Evolutionary conservation across 37 sponge, comb jelly and placozoan species (phyloP), one percentile per base, ranked within the genome.

Genomic region (Eunapius fragilis): DNA sequence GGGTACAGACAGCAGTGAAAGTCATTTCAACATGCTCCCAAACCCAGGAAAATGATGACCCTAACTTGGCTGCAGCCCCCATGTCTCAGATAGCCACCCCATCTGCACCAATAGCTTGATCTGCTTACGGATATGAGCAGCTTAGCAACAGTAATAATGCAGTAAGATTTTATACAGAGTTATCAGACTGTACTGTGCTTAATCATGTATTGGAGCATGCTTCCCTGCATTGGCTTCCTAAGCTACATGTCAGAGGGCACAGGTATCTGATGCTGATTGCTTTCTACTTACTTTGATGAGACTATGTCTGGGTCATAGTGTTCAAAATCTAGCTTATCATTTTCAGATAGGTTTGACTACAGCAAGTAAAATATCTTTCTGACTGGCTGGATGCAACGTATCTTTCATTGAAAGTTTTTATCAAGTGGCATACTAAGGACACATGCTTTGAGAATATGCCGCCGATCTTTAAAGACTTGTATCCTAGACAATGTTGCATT

Each of bases 371-470:
- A 70, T 70, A n/a, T 27, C 71, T 82, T 69, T 71, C 70, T 3
- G 33, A 69, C 31, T 82, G 82, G 70, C 70, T 82, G 30, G n/a
- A 82, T 70, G 31, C 25, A 22, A 69, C 71, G 41, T 82, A 70
- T 82, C 36, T 69, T 68, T 36, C 35, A 13, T 69, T 69, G 25
- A 33, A 50, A 73, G 67, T 38, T 25, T 67, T 82, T 12, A 89
- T 83, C 34, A 73, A 34, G 23, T 89, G 90, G 82, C 80, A 85
- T 14, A 19, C 68, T 13, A 47, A 50, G 70, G 85, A 84, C 33
- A 74, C 71, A 31, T 25, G 22, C 37, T 28, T 26, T 32, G 30
- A 74, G 22, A 84, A 79, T 67, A 41, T 90, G 71, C 91, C 91
- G 12, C 72, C n/a, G 23, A 27, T 70, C 26, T 81, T 89, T 37